Percentiles rank a stretch among this genome's conserved stretches.
Conservation (phyloP, 2,888 invertebrate species). For the Epirrita christyi region DNA sequence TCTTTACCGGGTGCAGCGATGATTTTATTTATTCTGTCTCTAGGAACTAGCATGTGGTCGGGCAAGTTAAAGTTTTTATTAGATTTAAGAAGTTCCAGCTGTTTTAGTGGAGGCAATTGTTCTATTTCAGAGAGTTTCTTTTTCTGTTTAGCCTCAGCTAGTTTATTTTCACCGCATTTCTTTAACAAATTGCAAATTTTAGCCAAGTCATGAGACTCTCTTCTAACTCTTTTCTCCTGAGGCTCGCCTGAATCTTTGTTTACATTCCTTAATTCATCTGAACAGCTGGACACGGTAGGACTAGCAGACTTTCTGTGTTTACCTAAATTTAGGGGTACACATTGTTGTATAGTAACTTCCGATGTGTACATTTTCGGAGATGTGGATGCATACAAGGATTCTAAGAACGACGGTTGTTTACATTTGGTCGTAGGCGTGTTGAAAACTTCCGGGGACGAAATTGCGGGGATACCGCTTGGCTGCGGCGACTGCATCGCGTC, state of each 20-base stretch:
- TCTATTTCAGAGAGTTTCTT: slow-evolving; percentile 74
- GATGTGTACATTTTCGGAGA: slow-evolving; percentile 85
- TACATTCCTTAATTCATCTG: slow-evolving; percentile 88
- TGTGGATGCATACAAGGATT: slow-evolving; percentile 86
- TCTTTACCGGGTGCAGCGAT: slow-evolving; percentile 88
- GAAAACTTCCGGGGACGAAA: slow-evolving; percentile 88
- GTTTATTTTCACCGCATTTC: slow-evolving; percentile 60
- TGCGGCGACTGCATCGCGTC: slow-evolving; percentile 90
- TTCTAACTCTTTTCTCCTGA: slow-evolving; percentile 70
- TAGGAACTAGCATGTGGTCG: slow-evolving; percentile 92
- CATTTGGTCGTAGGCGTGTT: slow-evolving; percentile 76
- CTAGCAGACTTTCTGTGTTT: slow-evolving; percentile 88
- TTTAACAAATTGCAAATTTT: slow-evolving; percentile 73
- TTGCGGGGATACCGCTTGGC: slow-evolving; percentile 88
- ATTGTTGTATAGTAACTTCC: slow-evolving; percentile 85
- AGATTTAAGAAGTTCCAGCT: slow-evolving; percentile 88
- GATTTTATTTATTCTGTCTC: slow-evolving; percentile 89
- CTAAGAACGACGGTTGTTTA: slow-evolving; percentile 85
- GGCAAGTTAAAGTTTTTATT: slow-evolving; percentile 90
- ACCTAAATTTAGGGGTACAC: slow-evolving; percentile 89
- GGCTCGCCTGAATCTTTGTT: slow-evolving; percentile 80
- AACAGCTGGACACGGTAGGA: slow-evolving; percentile 90
- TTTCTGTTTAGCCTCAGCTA: slow-evolving; percentile 52
- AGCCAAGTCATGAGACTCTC: slow-evolving; percentile 66
- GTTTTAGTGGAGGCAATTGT: slow-evolving; percentile 86